A percentile compares a stretch with the other conserved stretches of the same genome.
Conservation (phyloP, 2,113 vertebrate genomes). For the Lophius piscatorius region DNA sequence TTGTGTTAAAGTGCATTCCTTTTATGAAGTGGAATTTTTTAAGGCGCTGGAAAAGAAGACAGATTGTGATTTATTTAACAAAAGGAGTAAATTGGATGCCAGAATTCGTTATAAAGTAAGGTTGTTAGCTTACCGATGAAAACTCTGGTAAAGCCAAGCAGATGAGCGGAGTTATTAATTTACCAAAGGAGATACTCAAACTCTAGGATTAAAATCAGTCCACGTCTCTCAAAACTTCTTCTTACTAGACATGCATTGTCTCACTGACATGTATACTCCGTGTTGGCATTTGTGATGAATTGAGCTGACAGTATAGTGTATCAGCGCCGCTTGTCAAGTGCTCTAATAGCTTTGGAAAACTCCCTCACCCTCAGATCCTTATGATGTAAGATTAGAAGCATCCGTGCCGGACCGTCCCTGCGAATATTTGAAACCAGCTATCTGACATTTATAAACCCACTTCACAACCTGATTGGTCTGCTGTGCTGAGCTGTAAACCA, state of each 20-base stretch:
- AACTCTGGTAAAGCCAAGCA: slow-evolving; percentile 2
- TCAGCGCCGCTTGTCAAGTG: background rate
- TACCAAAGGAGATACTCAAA: too few species aligned
- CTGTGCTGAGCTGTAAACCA: background rate
- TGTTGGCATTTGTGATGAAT: background rate
- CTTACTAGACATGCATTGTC: too few species aligned
- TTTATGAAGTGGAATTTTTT: slow-evolving; percentile 70
- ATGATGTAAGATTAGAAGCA: background rate
- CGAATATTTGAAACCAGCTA: background rate
- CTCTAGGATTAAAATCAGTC: too few species aligned
- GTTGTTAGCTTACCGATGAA: slow-evolving; percentile 9
- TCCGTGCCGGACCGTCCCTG: background rate
- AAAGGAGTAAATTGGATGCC: slow-evolving; percentile 37
- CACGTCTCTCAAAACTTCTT: too few species aligned
- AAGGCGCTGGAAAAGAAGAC: slow-evolving; percentile 33
- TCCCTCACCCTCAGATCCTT: background rate
- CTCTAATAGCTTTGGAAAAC: background rate
- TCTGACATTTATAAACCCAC: background rate
- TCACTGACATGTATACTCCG: too few species aligned
- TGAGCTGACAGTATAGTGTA: background rate
- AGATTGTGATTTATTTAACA: slow-evolving; percentile 50
- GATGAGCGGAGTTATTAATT: too few species aligned
- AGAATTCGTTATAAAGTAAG: slow-evolving; percentile 18
- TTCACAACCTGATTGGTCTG: background rate
- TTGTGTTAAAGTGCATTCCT: slow-evolving; percentile 69